Base-by-base conservation (phyloP, 1,140 invertebrate species). In the Tribolium castaneum region DNA sequence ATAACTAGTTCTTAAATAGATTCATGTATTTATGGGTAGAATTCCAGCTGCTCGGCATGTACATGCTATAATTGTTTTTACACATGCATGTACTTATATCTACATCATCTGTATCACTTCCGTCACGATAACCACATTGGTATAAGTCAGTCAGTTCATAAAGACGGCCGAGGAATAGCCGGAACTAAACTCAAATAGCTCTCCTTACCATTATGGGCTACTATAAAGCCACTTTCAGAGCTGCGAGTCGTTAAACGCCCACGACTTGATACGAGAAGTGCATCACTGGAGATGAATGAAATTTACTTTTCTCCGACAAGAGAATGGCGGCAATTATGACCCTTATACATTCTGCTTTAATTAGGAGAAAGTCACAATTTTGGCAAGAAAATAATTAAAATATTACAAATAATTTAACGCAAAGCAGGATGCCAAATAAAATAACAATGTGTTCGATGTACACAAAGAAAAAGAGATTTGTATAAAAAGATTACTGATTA, bases 61-160 rank as follows among this genome's bases (percentile, higher is more conserved):
- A 77, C 78, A 73, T 72, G 79, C 52, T 73, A 77, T 82, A 82
- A 82, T 82, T 82, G 81, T 82, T 82, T 82, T 82, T 82, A 80
- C 79, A 82, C 81, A 80, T 82, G 79, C 81, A 82, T 80, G 76
- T 76, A 72, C 62, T 70, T 80, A 79, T 80, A 80, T 80, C 79
- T 80, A 80, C 80, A 80, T 82, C 81, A 80, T 82, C 79, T 80
- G 45, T 73, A 76, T 76, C 76, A 82, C 78, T 82, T 82, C 81
- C 81, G 81, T 80, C 81, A 82, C 81, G 81, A 80, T 81, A 77
- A 78, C 51, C 73, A 75, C 56, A 78, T 81, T 62, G 77, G 76
- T 66, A 80, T 80, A 75, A 80, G 78, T 77, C 70, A 72, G 70
- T 49, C 72, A 52, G 70, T 80, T 74, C 72, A 80, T 80, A 81